Evolutionary conservation across 1,140 invertebrate species (phyloP), one percentile per base, ranked within the genome.

Genomic region (Dinothrombium tinctorium): DNA sequence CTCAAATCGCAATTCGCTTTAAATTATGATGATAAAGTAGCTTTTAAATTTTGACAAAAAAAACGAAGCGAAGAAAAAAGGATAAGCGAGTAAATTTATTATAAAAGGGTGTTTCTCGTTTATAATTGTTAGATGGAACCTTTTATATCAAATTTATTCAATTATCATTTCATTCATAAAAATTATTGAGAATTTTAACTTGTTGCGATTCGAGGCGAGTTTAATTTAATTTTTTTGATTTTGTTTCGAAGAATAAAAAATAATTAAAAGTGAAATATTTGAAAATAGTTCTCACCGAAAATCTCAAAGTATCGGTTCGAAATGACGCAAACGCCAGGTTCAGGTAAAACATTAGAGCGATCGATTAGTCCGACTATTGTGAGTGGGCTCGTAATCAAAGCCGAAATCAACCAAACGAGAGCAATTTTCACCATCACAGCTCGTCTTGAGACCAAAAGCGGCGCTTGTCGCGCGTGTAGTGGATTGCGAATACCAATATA

Each of bases 401-500:
- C 37, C 2, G 41, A 17, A 28, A 37, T 26, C 12, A 41, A 14
- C 31, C 28, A 43, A n/a, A 33, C 25, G 11, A 32, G 2, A 2
- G 36, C 23, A 35, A 87, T 81, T 58, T 82, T 79, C 49, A 81
- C 66, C 20, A 72, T 69, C 7, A 82, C 74, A 43, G 77, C 62
- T 29, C 74, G 65, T 50, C 76, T 76, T 2, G 76, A 79, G 15
- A 39, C 36, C 70, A 73, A 43, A 54, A 55, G 38, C 67, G 69
- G 52, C 73, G 74, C 15, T 38, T 56, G 49, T 20, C 79, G 61
- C 9, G 74, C 79, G 50, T 73, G 76, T 46, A 94, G 59, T 1
- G 86, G 86, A 58, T 82, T 81, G 24, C 80, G 66, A 43, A 94
- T 89, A 31, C 82, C 82, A 43, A 89, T 58, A 59, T 87, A 94